Conservation (phyloP, 2,888 invertebrate genomes). For the Hypselothyrea guttata region DNA sequence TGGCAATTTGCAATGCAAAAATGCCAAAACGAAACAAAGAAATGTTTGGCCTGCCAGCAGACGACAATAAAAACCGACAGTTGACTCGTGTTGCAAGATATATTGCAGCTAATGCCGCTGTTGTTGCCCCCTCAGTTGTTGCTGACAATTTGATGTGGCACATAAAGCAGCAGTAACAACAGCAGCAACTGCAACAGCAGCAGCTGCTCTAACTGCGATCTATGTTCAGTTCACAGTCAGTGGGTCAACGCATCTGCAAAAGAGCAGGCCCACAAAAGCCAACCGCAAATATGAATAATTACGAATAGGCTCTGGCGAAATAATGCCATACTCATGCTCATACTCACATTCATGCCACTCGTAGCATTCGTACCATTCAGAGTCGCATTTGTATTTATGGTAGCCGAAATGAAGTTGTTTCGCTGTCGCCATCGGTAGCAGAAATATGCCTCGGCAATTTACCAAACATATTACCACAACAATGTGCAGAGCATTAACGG, state of each 20-base stretch:
- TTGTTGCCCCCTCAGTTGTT: conserved; percentile 32
- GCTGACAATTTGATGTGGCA: conserved; percentile 73
- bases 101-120: conserved; percentile 60
- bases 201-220: conserved; percentile 1
- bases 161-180: conserved; percentile 60
- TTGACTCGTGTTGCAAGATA: conserved; percentile 78
- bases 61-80: conserved; percentile 78
- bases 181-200: conserved; percentile 13
- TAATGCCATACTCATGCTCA: conserved; percentile 41
- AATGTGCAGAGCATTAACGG: conserved; percentile 71
- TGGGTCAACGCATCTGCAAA: conserved; percentile 56
- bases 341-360: too few relatives aligned
- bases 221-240: conserved; percentile 19
- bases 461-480: conserved; percentile 75
- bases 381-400: neutral
- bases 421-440: conserved; percentile 49
- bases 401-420: conserved; percentile 61
- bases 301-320: conserved; percentile 42
- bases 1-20: conserved; percentile 76
- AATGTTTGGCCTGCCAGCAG: conserved; percentile 70
- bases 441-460: conserved; percentile 61
- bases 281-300: conserved; percentile 75
- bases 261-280: conserved; percentile 29
- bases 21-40: conserved; percentile 73
- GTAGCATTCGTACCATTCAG: too few relatives aligned